phyloP scores from a whole-genome alignment of 1,140 invertebrate genomes.

The Frieseomelitta varia region DNA sequence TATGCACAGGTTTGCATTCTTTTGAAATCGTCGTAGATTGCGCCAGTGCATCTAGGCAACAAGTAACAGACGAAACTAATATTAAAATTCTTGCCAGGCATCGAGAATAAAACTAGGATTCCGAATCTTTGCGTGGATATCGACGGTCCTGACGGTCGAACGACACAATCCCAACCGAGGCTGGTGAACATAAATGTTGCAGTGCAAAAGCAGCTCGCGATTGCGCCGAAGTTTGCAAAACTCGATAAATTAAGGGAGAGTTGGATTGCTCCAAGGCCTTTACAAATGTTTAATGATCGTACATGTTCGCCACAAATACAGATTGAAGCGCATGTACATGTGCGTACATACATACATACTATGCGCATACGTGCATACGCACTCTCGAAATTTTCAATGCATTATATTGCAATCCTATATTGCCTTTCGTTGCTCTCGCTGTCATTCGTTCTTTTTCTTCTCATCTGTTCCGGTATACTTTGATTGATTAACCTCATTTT shows the following conservation, averaged over 20 bases:
- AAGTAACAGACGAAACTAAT: not conserved
- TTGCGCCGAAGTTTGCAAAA: conserved; percentile 56
- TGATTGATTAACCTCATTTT: not conserved
- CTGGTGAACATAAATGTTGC: not conserved
- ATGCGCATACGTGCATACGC: not conserved
- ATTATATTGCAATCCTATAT: not conserved
- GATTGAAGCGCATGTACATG: not conserved
- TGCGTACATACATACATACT: not conserved
- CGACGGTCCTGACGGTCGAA: not conserved
- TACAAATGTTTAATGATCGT: conserved; percentile 37
- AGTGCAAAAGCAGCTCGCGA: not conserved
- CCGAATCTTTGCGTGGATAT: not conserved
- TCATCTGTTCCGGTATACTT: not conserved
- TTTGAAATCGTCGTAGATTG: too few species aligned
- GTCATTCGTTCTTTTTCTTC: not conserved
- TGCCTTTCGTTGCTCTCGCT: conserved; percentile 9
- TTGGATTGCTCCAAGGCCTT: conserved; percentile 39
- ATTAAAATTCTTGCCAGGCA: not conserved
- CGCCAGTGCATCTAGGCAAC: too few species aligned
- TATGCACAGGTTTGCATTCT: not conserved
- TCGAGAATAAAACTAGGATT: not conserved
- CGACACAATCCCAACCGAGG: not conserved
- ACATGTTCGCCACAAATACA: conserved; percentile 20
- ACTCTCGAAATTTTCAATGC: not conserved
- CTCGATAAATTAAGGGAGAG: conserved; percentile 64